These are phyloP conservation scores for Fistularia commersonii DNA, from an alignment of 2,797 vertebrate genomes.

Conservation along the genomic window DNA sequence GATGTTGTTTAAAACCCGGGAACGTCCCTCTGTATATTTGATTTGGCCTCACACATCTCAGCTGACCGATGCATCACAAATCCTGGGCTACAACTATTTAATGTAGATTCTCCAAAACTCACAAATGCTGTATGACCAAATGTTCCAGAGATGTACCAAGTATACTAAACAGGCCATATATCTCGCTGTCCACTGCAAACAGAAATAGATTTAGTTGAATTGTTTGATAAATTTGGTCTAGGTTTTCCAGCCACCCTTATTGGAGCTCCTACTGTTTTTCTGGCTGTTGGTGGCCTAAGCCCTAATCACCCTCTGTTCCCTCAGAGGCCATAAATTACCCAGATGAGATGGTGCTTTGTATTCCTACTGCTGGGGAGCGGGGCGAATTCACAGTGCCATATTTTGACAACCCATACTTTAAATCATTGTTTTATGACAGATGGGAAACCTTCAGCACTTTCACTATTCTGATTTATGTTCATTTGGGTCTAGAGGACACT, in stretches of 20 bases:
- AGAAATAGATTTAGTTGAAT: conserved; percentile 94
- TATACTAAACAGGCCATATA: conserved; percentile 93
- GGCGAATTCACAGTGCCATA: conserved; percentile 85
- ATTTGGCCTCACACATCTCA: conserved; percentile 84
- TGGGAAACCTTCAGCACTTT: conserved; percentile 93
- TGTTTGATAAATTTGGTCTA: conserved; percentile 95
- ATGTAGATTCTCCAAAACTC: conserved; percentile 98
- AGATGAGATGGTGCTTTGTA: conserved; percentile 96
- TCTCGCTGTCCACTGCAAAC: conserved; percentile 90
- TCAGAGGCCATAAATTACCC: conserved; percentile 97
- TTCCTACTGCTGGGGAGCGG: conserved; percentile 86
- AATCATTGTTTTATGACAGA: conserved; percentile 99
- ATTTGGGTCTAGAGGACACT: conserved; percentile 96
- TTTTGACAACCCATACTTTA: conserved; percentile 97
- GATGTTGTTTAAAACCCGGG: conserved; percentile 91
- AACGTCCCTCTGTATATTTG: conserved; percentile 95
- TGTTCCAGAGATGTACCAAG: conserved; percentile 85
- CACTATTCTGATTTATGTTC: conserved; percentile 93
- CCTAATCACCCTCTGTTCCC: conserved; percentile 95
- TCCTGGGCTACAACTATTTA: conserved; percentile 91
- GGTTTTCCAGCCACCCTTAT: conserved; percentile 94
- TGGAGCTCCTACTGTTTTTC: conserved; percentile 99
- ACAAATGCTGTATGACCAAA: conserved; percentile 91
- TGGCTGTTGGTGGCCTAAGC: conserved; percentile 97
- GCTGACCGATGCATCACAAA: conserved; percentile 90